Evolutionary conservation across 2,797 vertebrate genomes (phyloP), one percentile per base, ranked within the genome.

Genomic region (Helostoma temminkii): DNA sequence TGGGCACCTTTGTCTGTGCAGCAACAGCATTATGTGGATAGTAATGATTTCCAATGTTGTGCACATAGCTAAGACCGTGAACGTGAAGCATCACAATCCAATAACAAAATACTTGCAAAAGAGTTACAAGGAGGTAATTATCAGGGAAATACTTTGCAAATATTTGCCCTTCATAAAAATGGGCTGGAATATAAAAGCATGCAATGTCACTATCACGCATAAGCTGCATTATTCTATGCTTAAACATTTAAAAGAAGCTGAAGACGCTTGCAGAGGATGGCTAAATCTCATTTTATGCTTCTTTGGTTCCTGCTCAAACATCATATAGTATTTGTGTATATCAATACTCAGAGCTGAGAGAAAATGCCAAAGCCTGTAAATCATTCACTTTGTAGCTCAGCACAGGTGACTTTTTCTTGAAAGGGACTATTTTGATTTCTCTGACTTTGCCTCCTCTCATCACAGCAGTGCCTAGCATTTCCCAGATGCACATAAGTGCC

Each of bases 391-490:
- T 66, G 56, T 57, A 60, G 61, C 70, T 65, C 16, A 18, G 57
- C 34, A 9, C 61, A 81, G 78, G 83, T 87, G 74, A 81, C 57
- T 85, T 66, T 71, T 75, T 66, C 74, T 81, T 80, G 47, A 81
- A 86, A 79, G 61, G 28, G 42, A 71, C 42, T 62, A 42, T 66
- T 84, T 82, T 89, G 74, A 88, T 87, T 83, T 78, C 47, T 73
- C 74, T 48, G 63, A 81, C 87, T 80, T 74, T 72, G 54, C 67
- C 66, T 83, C 61, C 2, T 76, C 61, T 86, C 80, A 79, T 87
- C 81, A 69, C 63, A 78, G 66, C 48, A 4, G 65, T 28, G 59
- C 22, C 59, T 36, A 46, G 24, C 36, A 18, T 72, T 87, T 74
- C 61, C 58, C 68, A 46, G 71, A 42, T 28, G 39, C 60, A 66